Percentiles rank a stretch among this genome's conserved stretches.
Evolutionary conservation across 2,888 invertebrate species (phyloP).

Genomic region (Caenorhabditis panamensis): DNA sequence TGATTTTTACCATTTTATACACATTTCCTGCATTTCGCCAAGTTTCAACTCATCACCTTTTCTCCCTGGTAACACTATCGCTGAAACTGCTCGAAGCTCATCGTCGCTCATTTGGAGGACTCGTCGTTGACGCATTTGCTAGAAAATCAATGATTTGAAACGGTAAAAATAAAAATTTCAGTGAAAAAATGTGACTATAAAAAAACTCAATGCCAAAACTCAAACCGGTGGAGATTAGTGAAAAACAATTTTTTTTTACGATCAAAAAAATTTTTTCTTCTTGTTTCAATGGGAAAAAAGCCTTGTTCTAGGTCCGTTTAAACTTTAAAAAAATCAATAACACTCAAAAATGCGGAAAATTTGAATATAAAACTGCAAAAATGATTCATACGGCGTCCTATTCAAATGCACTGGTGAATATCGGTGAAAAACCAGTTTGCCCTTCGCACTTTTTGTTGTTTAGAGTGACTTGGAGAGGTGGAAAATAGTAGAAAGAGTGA

Average conservation of each 20-base stretch:
- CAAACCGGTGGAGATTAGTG: too few species aligned
- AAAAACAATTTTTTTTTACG: too few species aligned
- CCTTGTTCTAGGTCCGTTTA: too few species aligned
- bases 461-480: background rate
- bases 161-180: too few species aligned
- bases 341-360: background rate
- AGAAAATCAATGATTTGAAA: too few species aligned
- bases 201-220: too few species aligned
- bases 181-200: too few species aligned
- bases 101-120: slow-evolving; percentile 58
- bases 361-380: background rate
- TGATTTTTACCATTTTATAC: slow-evolving; percentile 68
- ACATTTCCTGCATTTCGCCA: slow-evolving; percentile 64
- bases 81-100: slow-evolving; percentile 54
- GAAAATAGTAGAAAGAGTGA: background rate
- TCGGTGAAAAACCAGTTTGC: slow-evolving; percentile 39
- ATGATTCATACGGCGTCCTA: background rate
- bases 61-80: slow-evolving; percentile 61
- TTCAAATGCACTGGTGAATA: slow-evolving; percentile 48
- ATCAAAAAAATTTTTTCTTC: too few species aligned
- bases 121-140: slow-evolving; percentile 48
- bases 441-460: background rate
- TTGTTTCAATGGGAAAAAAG: too few species aligned
- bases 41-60: slow-evolving; percentile 48
- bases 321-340: too few species aligned